Evolutionary conservation across 2,113 vertebrate genomes (phyloP).

Genomic region (Scomber colias): DNA sequence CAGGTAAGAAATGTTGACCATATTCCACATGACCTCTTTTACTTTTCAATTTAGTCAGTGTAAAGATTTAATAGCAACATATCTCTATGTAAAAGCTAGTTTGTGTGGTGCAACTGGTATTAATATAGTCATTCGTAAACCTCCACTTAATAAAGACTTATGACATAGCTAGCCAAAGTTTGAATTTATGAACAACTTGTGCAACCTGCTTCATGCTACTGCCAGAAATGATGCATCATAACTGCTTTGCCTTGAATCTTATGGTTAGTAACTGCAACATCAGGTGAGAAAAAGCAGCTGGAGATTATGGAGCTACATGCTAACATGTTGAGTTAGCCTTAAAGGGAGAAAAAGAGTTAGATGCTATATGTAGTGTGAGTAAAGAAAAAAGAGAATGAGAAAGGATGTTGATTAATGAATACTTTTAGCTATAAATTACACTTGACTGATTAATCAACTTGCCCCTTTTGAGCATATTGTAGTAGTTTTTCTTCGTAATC

Average conservation of each 20-base stretch:
- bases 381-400: not conserved
- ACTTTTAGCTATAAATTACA: not conserved
- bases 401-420: not conserved
- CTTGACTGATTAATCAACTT: not conserved
- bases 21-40: too few relatives aligned
- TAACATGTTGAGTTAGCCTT: not conserved
- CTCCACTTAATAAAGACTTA: too few relatives aligned
- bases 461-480: too few relatives aligned
- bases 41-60: too few relatives aligned
- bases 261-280: conserved; percentile 14
- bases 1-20: too few relatives aligned
- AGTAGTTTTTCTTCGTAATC: too few relatives aligned
- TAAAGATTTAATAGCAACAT: too few relatives aligned
- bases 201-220: not conserved
- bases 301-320: not conserved
- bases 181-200: too few relatives aligned
- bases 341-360: conserved; percentile 32
- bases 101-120: too few relatives aligned
- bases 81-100: too few relatives aligned
- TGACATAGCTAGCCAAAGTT: too few relatives aligned
- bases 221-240: conserved; percentile 12
- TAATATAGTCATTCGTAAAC: too few relatives aligned
- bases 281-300: conserved; percentile 12
- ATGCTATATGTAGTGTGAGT: not conserved
- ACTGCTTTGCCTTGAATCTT: not conserved